These are phyloP conservation scores for Scaptodrosophila lebanonensis DNA, from an alignment of 1,140 invertebrate species.

Conservation along the genomic window DNA sequence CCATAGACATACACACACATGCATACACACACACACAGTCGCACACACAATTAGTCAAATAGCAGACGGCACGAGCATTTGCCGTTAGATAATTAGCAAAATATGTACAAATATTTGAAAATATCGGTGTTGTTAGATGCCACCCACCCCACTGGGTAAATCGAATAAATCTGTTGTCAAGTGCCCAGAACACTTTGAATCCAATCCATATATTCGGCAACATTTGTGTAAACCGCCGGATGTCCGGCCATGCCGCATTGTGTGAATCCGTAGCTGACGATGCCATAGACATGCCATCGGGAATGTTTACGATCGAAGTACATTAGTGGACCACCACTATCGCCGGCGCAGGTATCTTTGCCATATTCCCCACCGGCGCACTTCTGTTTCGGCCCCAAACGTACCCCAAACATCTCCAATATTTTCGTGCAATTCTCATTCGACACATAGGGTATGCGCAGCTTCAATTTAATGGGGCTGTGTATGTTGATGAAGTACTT, in stretches of 20 bases:
- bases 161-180: constrained; percentile 52
- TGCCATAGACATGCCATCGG: constrained; percentile 78
- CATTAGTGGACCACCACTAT: constrained; percentile 81
- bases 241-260: constrained; percentile 79
- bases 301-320: constrained; percentile 61
- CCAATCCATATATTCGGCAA: constrained; percentile 78
- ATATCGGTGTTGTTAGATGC: constrained; percentile 32
- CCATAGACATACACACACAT: constrained; percentile 14
- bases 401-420: constrained; percentile 71
- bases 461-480: constrained; percentile 73
- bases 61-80: constrained; percentile 31
- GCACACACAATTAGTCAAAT: constrained; percentile 28
- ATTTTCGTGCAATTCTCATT: constrained; percentile 64
- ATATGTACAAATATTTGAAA: constrained; percentile 67
- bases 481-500: constrained; percentile 72
- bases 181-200: constrained; percentile 49
- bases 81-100: constrained; percentile 67
- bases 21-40: constrained; percentile 18
- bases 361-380: constrained; percentile 83
- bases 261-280: constrained; percentile 81
- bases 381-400: constrained; percentile 79
- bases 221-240: constrained; percentile 80
- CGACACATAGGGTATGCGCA: constrained; percentile 64
- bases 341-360: constrained; percentile 83
- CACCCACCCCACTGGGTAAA: constrained; percentile 7